Evolutionary conservation across 2,113 vertebrate species (phyloP), one percentile per base, ranked within the genome.

Genomic region (Pygoscelis antarcticus): DNA sequence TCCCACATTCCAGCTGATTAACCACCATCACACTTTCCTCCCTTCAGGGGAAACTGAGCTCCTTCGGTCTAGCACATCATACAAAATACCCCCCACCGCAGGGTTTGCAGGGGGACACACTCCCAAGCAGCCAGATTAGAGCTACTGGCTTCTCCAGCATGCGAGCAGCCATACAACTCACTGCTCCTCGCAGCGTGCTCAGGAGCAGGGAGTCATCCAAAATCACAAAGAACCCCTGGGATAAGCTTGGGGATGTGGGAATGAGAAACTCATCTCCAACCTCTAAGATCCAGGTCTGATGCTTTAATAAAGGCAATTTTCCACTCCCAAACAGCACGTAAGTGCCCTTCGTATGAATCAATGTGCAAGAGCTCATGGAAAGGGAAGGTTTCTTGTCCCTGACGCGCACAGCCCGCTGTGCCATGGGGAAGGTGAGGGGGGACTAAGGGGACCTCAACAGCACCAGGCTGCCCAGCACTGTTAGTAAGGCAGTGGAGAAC

Each of bases 31-130:
- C 1, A 0, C 30, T 66, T 81, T 34, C 8, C 27, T 30, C 18
- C 6, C 7, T 32, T 25, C 6, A 1, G 19, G 26, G 30, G 7
- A 81, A 83, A 21, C 34, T 5, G 40, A 62, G 47, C 32, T 22
- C 22, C 27, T 74, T 38, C 2, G 13, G 38, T 27, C 66, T 66
- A 81, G 47, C 16, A 8, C 32, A 21, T 5, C 38, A 8, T 17
- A n/a, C 1, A 4, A 12, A 70, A 3, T 5, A 5, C 5, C 11
- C 21, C 6, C 32, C 34, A 16, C 58, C 2, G 3, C 51, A 29
- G 38, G n/a, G 11, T 77, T 54, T 66, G 58, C 2, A 0, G 5
- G 38, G 34, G 25, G 18, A 40, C 42, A 34, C 11, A 0, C 7
- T 66, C 64, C 36, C 54, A 61, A n/a, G 44, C 9, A 62, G 23